A percentile compares a stretch with the other conserved stretches of the same genome.
phyloP scores from a whole-genome alignment of 2,113 vertebrate species.

The Ondatra zibethicus region DNA sequence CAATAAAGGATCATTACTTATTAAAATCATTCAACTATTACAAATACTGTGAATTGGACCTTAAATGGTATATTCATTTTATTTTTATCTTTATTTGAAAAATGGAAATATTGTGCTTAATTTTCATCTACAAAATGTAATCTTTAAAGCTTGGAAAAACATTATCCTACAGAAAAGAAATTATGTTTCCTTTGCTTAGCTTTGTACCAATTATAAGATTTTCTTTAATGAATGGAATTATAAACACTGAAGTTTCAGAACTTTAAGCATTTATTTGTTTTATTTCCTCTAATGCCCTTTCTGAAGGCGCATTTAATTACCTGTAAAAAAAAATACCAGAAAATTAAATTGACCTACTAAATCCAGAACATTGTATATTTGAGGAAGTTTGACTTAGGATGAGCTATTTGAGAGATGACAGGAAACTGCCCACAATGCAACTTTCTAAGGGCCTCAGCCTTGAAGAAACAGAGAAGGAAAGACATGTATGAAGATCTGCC shows the following conservation, averaged over 20 bases:
- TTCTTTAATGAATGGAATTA: slow-evolving; percentile 51
- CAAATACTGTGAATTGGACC: neutral
- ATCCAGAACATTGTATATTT: neutral
- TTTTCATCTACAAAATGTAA: slow-evolving; percentile 52
- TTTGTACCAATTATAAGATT: slow-evolving; percentile 56
- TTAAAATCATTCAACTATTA: neutral
- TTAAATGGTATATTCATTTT: neutral
- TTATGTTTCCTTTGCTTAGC: slow-evolving; percentile 53
- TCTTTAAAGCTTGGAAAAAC: slow-evolving; percentile 28
- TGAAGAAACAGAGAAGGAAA: neutral
- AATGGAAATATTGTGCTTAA: slow-evolving; percentile 4
- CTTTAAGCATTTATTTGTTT: slow-evolving; percentile 37
- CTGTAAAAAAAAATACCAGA: neutral
- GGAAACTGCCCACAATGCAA: neutral
- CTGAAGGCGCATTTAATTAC: neutral
- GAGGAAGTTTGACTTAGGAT: neutral
- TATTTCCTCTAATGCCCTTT: neutral
- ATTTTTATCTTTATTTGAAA: neutral
- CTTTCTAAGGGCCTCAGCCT: neutral
- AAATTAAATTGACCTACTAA: slow-evolving; percentile 27
- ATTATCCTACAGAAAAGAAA: slow-evolving; percentile 28
- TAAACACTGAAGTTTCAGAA: slow-evolving; percentile 39
- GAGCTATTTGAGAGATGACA: neutral
- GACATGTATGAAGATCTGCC: no score
- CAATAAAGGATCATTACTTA: neutral